A percentile compares a stretch with the other conserved stretches of the same genome.
These are phyloP conservation scores for Pristionchus maxplancki DNA, from an alignment of 2,888 invertebrate species.

Conservation along the genomic window DNA sequence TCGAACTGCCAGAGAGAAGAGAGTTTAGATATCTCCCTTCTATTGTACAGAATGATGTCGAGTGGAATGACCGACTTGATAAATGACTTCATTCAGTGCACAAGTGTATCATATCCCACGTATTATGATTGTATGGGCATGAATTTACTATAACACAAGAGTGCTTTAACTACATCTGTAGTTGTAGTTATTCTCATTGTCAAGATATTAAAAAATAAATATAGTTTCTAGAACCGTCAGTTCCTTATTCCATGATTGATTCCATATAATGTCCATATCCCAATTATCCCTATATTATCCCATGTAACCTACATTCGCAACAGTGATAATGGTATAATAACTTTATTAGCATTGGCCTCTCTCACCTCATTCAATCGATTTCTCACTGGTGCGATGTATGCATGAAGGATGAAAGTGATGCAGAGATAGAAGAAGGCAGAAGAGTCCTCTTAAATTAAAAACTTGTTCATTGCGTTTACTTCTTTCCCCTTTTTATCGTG, in stretches of 20 bases:
- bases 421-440: slow-evolving; percentile 93
- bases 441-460: slow-evolving; percentile 83
- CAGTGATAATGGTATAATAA: no score
- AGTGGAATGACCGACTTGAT: slow-evolving; percentile 40
- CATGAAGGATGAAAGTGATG: slow-evolving; percentile 85
- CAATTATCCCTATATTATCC: no score
- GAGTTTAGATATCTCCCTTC: not conserved
- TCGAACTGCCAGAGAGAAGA: slow-evolving; percentile 33
- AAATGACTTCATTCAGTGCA: slow-evolving; percentile 41
- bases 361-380: slow-evolving; percentile 26
- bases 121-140: slow-evolving; percentile 43
- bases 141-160: not conserved
- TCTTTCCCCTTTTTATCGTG: no score
- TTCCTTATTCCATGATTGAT: no score
- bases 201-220: no score
- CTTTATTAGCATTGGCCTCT: no score
- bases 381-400: slow-evolving; percentile 49
- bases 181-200: no score
- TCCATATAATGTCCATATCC: no score
- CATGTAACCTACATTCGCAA: no score
- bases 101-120: not conserved
- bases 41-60: slow-evolving; percentile 28
- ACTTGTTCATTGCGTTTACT: not conserved
- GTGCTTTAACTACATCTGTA: slow-evolving; percentile 38
- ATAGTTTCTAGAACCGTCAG: no score